Evolutionary conservation across 2,113 vertebrate genomes (phyloP), one percentile per base, ranked within the genome.

Genomic region (Oceanites oceanicus): DNA sequence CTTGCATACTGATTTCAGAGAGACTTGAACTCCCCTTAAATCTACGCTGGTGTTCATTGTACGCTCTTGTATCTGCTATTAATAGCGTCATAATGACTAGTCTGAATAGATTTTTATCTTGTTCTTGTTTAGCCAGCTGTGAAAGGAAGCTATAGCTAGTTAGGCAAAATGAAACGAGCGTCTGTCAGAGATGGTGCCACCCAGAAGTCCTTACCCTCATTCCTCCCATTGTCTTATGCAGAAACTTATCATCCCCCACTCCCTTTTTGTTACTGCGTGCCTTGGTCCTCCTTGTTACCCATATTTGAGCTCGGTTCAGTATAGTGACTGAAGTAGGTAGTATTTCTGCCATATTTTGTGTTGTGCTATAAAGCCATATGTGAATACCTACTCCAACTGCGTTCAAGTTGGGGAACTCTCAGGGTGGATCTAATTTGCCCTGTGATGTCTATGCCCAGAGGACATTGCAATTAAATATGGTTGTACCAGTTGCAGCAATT

Each of bases 41-140:
- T 19, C 63, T 76, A 16, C 0, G 2, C 29, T 76, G n/a, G n/a
- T 66, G 30, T 65, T 94, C 62, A 30, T 70, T 50, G 42, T 70
- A 38, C 3, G 6, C 23, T 30, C 27, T 91, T 70, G 18, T 73
- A 45, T 66, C 56, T 50, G 21, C 84, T 87, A 62, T 90, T 89
- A 76, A 67, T 62, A 91, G 42, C 38, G 20, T 45, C 44, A 30
- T 49, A 53, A 89, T 65, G 49, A 94, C 86, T 53, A 52, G 27
- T n/a, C 53, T 78, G 74, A 40, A 58, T 29, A 93, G 62, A 75
- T 94, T 91, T 96, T 94, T 81, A 65, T 81, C 66, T 89, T 72
- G 30, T 63, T 90, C 44, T 75, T 91, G 56, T 78, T 92, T 49
- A 92, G 73, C 44, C 53, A 94, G 70, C 68, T 89, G 68, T 87